phyloP scores from a whole-genome alignment of 2,113 vertebrate species.

The Silurus asotus region DNA sequence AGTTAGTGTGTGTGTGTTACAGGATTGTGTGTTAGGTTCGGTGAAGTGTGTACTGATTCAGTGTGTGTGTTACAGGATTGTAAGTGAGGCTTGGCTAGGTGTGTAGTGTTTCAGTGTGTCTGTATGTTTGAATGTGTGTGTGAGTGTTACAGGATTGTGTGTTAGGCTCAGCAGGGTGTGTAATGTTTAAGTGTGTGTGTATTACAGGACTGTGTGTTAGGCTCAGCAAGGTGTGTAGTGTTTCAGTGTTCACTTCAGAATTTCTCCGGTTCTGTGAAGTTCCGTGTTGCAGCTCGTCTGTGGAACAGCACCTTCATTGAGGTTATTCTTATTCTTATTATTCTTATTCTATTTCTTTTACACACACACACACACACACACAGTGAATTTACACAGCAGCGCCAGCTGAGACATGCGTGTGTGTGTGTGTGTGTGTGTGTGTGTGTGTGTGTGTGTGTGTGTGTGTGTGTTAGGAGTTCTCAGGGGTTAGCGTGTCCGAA shows the following conservation, averaged over 20 bases:
- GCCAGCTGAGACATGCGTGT: too few relatives aligned
- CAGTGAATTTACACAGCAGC: too few relatives aligned
- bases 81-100: not conserved
- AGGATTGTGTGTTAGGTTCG: not conserved
- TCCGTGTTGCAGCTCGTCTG: conserved; percentile 81
- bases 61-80: not conserved
- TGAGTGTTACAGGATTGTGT: conserved; percentile 80
- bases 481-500: conserved; percentile 80
- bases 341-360: conserved; percentile 45
- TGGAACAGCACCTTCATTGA: conserved; percentile 95
- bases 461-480: conserved; percentile 76
- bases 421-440: too few relatives aligned
- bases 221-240: conserved; percentile 20
- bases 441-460: too few relatives aligned
- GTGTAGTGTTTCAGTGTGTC: not conserved
- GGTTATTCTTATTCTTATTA: conserved; percentile 63
- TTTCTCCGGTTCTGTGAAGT: conserved; percentile 77
- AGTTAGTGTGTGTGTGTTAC: not conserved
- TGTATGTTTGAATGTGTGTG: too few relatives aligned
- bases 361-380: too few relatives aligned
- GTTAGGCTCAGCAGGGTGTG: conserved; percentile 79
- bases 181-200: conserved; percentile 24
- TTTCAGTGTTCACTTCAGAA: conserved; percentile 86
- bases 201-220: too few relatives aligned
- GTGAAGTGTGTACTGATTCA: not conserved